phyloP scores from a whole-genome alignment of 2,113 vertebrate genomes.

The Phyllostomus discolor region DNA sequence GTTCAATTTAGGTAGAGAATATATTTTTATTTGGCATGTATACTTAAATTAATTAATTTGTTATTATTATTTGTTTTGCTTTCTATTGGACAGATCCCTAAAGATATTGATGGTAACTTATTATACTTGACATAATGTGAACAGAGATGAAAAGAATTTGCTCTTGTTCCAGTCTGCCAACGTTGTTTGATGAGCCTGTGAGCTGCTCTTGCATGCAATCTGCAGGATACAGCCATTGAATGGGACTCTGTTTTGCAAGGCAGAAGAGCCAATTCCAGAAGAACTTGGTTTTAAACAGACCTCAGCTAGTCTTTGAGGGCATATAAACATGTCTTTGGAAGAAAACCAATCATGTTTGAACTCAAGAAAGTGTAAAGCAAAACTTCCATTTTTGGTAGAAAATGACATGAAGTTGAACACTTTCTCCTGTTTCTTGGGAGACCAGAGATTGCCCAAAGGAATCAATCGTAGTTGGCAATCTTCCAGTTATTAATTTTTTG shows the following conservation, averaged over 20 bases:
- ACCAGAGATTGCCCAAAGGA: neutral
- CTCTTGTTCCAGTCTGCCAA: neutral
- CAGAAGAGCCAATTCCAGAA: neutral
- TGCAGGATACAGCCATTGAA: neutral
- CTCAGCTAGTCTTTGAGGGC: neutral
- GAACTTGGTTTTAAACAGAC: neutral
- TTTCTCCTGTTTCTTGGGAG: neutral
- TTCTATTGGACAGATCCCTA: neutral
- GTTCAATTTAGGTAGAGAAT: neutral
- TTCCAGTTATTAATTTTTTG: constrained; percentile 28
- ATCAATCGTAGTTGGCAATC: neutral
- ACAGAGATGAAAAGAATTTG: neutral
- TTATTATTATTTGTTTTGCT: neutral
- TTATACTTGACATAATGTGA: no score
- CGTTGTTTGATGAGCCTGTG: neutral
- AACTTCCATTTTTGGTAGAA: neutral
- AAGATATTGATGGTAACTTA: neutral
- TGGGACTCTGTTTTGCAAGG: neutral
- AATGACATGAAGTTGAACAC: neutral
- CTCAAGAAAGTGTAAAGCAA: neutral
- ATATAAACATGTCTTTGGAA: neutral
- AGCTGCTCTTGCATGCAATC: neutral
- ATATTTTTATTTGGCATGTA: neutral
- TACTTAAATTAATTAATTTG: neutral
- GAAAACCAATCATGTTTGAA: neutral